These are phyloP conservation scores for human (Homo sapiens) DNA, from an alignment of 2,113 vertebrate species.

Conservation along the genomic window DNA sequence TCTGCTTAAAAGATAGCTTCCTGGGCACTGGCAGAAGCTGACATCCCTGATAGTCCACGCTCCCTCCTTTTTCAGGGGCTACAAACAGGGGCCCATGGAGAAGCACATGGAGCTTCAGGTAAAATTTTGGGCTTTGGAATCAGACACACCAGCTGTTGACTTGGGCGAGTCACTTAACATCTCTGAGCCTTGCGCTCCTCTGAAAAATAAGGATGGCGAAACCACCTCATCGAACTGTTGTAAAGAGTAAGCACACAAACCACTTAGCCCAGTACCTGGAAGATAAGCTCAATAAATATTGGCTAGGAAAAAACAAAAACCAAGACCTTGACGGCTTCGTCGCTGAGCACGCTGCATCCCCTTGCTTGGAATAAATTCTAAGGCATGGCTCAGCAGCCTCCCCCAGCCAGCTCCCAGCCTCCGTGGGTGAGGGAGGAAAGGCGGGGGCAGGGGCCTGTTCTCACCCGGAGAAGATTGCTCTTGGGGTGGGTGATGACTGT, in stretches of 20 bases:
- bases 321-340: not conserved
- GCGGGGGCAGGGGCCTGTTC: slow-evolving; percentile 27
- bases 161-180: not conserved
- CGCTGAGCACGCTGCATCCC: not conserved
- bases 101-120: not conserved
- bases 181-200: not conserved
- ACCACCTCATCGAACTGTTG: not conserved
- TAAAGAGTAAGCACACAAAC: not conserved
- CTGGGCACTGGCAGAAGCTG: not conserved
- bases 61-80: not conserved
- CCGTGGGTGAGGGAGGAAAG: not conserved
- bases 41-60: rapidly evolving
- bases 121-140: not conserved
- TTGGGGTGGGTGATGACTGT: slow-evolving; percentile 20
- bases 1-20: not conserved
- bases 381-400: not conserved
- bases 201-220: not conserved
- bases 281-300: not conserved
- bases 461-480: slow-evolving; percentile 46
- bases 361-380: not conserved
- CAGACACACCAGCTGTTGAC: not conserved
- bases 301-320: not conserved
- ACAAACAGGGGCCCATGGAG: not conserved
- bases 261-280: not conserved
- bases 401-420: not conserved